Percentiles rank a stretch among this genome's conserved stretches.
These are phyloP conservation scores for Pharmacophagus antenor DNA, from an alignment of 2,888 invertebrate species.

Conservation along the genomic window DNA sequence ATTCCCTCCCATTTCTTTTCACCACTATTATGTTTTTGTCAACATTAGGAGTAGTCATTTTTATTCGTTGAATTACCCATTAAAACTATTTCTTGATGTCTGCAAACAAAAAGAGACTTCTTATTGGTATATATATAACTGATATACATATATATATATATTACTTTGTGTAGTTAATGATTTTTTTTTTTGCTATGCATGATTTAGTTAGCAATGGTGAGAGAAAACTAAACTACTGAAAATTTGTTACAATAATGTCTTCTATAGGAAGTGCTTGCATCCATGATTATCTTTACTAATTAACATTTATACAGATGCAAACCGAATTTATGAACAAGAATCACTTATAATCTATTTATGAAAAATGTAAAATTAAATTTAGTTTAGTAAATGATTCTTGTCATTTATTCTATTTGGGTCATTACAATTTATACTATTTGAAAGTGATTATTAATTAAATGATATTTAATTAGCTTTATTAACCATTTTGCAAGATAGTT, in stretches of 20 bases:
- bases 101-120: constrained; percentile 47
- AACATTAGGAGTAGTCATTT: constrained; percentile 55
- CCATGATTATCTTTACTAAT: neutral
- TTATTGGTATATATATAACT: too few relatives aligned
- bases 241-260: neutral
- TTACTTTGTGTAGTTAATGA: too few relatives aligned
- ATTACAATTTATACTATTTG: too few relatives aligned
- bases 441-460: too few relatives aligned
- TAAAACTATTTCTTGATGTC: constrained; percentile 67
- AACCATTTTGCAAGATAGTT: too few relatives aligned
- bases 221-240: neutral
- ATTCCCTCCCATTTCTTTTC: constrained; percentile 5
- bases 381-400: too few relatives aligned
- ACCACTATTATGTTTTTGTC: neutral
- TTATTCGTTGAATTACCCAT: constrained; percentile 50
- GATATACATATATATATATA: too few relatives aligned
- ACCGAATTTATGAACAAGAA: neutral
- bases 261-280: neutral
- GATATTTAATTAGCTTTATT: too few relatives aligned
- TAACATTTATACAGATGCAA: neutral
- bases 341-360: too few relatives aligned
- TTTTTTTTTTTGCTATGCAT: too few relatives aligned
- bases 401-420: too few relatives aligned
- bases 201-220: neutral
- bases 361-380: too few relatives aligned